A percentile compares a stretch with the other conserved stretches of the same genome.
Evolutionary conservation across 2,888 invertebrate genomes (phyloP).

Genomic region (Vanessa cardui): DNA sequence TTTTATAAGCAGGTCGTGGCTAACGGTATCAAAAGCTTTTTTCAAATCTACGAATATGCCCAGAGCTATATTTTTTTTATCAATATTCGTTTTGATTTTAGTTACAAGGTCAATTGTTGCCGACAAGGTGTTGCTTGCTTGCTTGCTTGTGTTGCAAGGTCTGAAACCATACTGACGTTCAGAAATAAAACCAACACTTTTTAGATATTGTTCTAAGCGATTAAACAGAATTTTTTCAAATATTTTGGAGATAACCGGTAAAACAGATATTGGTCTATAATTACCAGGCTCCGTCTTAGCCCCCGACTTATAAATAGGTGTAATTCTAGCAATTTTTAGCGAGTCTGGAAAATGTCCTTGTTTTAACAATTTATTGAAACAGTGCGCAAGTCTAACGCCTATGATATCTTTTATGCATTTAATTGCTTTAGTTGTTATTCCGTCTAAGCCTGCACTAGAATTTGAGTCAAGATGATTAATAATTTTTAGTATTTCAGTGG

Average conservation of each 20-base stretch:
- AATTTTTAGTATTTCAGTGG: constrained; percentile 15
- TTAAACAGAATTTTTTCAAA: constrained; percentile 5
- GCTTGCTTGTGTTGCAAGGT: no score
- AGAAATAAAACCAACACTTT: neutral
- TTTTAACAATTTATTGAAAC: constrained; percentile 9
- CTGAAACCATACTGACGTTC: neutral
- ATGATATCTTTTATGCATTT: constrained; percentile 13
- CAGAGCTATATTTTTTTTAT: neutral
- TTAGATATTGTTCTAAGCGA: neutral
- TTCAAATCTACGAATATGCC: neutral
- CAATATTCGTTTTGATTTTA: neutral
- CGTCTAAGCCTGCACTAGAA: constrained; percentile 7
- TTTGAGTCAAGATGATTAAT: constrained; percentile 16
- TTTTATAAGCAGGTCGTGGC: neutral
- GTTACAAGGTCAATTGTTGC: no score
- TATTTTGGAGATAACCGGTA: neutral
- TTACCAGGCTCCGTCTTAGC: no score
- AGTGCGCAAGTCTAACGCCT: constrained; percentile 7
- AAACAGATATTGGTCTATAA: neutral
- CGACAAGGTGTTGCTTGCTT: no score
- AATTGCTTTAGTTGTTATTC: constrained; percentile 12
- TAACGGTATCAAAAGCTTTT: neutral
- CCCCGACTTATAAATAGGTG: no score
- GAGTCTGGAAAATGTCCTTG: neutral
- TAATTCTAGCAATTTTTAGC: no score